Base-by-base conservation (phyloP, 92 coral and sea anemone genomes). In the Actinernus sp. region DNA sequence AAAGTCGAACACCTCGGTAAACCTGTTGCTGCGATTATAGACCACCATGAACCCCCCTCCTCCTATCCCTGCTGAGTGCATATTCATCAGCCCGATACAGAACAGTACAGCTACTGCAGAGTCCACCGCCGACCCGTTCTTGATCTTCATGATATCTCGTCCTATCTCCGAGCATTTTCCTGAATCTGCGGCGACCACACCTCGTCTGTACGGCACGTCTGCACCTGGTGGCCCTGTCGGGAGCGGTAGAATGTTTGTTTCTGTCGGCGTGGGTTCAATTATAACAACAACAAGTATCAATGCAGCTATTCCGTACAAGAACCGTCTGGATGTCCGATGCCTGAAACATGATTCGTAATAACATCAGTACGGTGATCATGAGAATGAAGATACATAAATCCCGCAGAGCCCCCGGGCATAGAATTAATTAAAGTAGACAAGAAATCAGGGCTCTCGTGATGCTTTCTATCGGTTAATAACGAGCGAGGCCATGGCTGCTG, bases 21-120 rank as follows among this genome's bases (percentile, higher is more conserved):
- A 63, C 26, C 53, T 72, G 19, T 47, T 64, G 11, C 49, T 38
- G 33, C 77, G 78, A 19, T 58, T 64, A 34, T 94, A 94, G 20
- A 94, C 90, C 23, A 82, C 75, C 90, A 94, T 94, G 14, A 94
- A 88, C n/a, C 92, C 98, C 6, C 98, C 98, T 14, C 98, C 98
- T 1, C 98, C 98, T 61, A 94, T 67, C 7, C 98, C 98, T 31
- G 98, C 86, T 31, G 98, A 94, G 73, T 94, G 98, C 92, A 93
- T 86, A 78, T 93, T 93, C 74, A 87, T 71, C 44, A 93, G 83
- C 26, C 98, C 98, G 29, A 91, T 64, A 76, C 98, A 93, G 49
- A 93, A 63, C 21, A 90, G 52, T 3, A 84, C 33, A 0, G 98
- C 98, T 1, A 93, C 63, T 7, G 98, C 97, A 27, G 97, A 71